phyloP scores from a whole-genome alignment of 2,113 vertebrate genomes.

The Eira barbara region DNA sequence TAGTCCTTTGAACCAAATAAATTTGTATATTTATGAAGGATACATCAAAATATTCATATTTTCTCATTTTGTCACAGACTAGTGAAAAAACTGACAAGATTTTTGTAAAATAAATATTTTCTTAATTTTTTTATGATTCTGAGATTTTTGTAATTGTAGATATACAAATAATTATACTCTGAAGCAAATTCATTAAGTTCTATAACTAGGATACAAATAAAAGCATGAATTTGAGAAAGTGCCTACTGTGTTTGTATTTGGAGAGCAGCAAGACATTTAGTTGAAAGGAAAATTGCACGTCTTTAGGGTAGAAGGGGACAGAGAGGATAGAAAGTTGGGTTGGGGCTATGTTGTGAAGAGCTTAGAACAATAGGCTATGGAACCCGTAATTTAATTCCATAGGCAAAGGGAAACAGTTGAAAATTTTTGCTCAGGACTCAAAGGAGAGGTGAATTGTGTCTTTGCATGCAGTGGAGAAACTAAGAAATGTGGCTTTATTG shows the following conservation, averaged over 20 bases:
- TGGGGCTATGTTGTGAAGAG: not conserved
- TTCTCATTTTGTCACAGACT: not conserved
- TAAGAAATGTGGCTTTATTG: not conserved
- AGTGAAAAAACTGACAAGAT: not conserved
- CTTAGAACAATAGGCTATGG: not conserved
- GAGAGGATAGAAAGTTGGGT: not conserved
- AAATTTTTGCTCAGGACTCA: not conserved
- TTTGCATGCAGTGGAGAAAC: not conserved
- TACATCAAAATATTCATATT: not conserved
- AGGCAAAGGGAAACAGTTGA: not conserved
- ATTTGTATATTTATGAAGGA: not conserved
- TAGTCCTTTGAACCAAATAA: not conserved
- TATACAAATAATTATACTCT: not conserved
- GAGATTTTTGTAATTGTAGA: not conserved
- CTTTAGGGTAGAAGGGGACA: not conserved
- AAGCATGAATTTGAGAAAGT: not conserved
- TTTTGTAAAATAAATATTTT: not conserved
- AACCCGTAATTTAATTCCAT: not conserved
- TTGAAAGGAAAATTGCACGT: not conserved
- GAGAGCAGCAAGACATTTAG: not conserved
- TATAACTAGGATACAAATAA: not conserved
- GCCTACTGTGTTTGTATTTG: not conserved
- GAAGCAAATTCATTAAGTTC: not conserved
- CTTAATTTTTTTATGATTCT: not conserved
- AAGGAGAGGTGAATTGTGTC: not conserved